Conservation (phyloP, 1,140 invertebrate genomes). For the Dolichoris vasculosae region DNA sequence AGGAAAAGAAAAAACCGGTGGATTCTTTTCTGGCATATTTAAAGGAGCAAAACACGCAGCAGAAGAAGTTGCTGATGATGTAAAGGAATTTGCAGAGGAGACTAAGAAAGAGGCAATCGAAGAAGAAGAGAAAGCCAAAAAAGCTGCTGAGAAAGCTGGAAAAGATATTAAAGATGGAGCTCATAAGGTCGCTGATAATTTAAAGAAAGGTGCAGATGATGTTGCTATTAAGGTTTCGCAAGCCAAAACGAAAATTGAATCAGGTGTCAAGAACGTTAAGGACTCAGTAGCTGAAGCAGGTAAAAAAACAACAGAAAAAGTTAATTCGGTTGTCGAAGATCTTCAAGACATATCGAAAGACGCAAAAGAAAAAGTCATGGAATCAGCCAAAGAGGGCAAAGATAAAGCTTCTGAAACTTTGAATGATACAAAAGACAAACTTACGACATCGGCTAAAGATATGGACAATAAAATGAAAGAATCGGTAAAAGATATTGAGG, state of each 20-base stretch:
- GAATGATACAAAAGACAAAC: slow-evolving; percentile 54
- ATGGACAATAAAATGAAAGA: no score
- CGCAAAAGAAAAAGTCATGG: slow-evolving; percentile 21
- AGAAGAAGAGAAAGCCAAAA: slow-evolving; percentile 32
- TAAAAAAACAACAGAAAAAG: background rate
- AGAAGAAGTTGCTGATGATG: slow-evolving; percentile 62
- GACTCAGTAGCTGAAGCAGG: background rate
- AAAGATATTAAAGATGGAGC: slow-evolving; percentile 62
- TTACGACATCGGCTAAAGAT: no score
- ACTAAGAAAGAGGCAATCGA: slow-evolving; percentile 52
- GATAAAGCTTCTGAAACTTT: slow-evolving; percentile 30
- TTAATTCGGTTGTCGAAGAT: background rate
- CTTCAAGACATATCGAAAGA: slow-evolving; percentile 5
- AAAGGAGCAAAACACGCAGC: slow-evolving; percentile 63
- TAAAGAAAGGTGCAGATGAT: background rate
- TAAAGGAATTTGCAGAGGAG: slow-evolving; percentile 63
- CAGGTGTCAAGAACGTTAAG: slow-evolving; percentile 45
- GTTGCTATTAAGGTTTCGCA: background rate
- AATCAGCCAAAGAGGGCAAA: no score
- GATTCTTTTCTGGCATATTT: slow-evolving; percentile 39
- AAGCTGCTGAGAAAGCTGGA: slow-evolving; percentile 51
- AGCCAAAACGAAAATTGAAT: slow-evolving; percentile 46
- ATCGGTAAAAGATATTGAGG: background rate
- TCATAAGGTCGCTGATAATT: slow-evolving; percentile 58
- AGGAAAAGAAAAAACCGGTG: slow-evolving; percentile 59